Evolutionary conservation across 2,797 vertebrate species (phyloP).

Genomic region (Novumbra hubbsi): DNA sequence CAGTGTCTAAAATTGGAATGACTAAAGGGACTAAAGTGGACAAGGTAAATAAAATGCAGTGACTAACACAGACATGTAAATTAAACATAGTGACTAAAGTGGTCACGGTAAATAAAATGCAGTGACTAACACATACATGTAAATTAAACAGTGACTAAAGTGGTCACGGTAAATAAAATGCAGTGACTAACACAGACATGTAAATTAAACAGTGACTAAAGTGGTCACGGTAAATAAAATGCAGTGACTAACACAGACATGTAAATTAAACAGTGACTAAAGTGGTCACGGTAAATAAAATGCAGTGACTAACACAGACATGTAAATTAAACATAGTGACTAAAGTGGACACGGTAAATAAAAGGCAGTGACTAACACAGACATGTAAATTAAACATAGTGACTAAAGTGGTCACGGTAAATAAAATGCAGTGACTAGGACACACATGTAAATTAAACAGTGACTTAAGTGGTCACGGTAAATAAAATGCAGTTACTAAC

Average conservation of each 20-base stretch:
- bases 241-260: conserved; percentile 23
- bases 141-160: conserved; percentile 11
- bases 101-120: conserved; percentile 16
- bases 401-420: too few species aligned
- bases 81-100: conserved; percentile 26
- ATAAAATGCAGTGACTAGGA: too few species aligned
- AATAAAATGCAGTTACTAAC: too few species aligned
- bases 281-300: conserved; percentile 34
- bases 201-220: conserved; percentile 23
- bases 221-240: conserved; percentile 31
- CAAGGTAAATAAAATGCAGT: conserved; percentile 23
- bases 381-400: too few species aligned
- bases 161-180: conserved; percentile 30
- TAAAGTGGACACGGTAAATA: too few species aligned
- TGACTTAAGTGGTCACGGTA: too few species aligned
- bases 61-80: conserved; percentile 25
- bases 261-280: conserved; percentile 11
- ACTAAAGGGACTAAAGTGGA: too few species aligned
- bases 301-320: too few species aligned
- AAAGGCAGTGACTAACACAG: too few species aligned
- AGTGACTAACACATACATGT: not conserved
- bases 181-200: conserved; percentile 22
- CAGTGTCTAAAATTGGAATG: too few species aligned
- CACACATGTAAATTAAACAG: too few species aligned
- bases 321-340: too few species aligned